Base-by-base conservation (phyloP, 2,113 vertebrate species). In the Bubo blakistoni region DNA sequence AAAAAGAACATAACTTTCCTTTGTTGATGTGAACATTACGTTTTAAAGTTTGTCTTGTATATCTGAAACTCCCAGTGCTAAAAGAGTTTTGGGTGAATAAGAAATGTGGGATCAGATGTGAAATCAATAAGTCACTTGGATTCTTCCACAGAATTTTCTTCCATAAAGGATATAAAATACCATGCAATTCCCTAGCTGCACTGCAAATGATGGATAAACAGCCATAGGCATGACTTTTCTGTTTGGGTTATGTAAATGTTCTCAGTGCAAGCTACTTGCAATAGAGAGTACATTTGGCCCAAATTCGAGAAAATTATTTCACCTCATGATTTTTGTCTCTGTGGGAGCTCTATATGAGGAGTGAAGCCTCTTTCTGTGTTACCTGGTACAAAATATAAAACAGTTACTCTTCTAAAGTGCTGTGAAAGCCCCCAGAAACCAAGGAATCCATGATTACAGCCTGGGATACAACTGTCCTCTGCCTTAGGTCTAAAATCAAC, bases 261-360 rank as follows among this genome's bases (percentile, higher is more conserved):
- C 63, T 65, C 72, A 78, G 73, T 21, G 61, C 61, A 83, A 86
- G 81, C 86, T 81, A 62, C 89, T 95, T 95, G 67, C 62, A 93
- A 8, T 18, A 47, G 46, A 78, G 91, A 91, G 27, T 90, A 58
- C 84, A 69, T 96, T 96, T 92, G 81, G 90, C 82, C 87, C 55
- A 80, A 86, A 92, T 94, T 85, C 30, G 10, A 92, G 66, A 86
- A 90, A 88, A 94, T 94, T 88, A 88, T 94, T 97, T 94, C 90
- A 88, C 89, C 80, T 97, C 88, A 44, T 95, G 88, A 90, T 91
- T 88, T 92, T 90, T 95, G 80, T 94, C 95, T 94, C 97, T 92
- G 66, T 95, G 94, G 93, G 95, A 95, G 79, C 55, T 76, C 58
- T 85, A 1, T 59, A 70, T 76, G 93, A 95, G 72, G 79, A 97